These are phyloP conservation scores for Eristalis intricaria DNA, from an alignment of 2,888 invertebrate genomes.

Conservation along the genomic window DNA sequence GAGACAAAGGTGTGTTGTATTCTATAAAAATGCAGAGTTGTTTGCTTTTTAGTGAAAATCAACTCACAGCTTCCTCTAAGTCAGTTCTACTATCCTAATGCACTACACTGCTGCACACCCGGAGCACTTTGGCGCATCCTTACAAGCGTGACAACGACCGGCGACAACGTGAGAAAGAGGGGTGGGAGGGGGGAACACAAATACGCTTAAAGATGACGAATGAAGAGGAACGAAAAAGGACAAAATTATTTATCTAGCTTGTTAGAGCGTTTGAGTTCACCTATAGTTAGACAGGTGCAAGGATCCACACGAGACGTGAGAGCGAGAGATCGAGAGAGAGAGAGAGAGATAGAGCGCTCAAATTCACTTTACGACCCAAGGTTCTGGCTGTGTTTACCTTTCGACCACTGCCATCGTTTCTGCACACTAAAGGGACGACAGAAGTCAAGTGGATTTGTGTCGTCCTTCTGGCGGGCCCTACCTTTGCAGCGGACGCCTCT, in stretches of 20 bases:
- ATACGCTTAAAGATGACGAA: conserved; percentile 57
- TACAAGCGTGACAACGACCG: conserved; percentile 13
- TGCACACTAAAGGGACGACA: conserved; percentile 23
- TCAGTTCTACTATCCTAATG: conserved; percentile 21
- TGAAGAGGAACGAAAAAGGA: conserved; percentile 27
- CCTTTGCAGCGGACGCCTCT: background rate
- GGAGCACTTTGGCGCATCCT: conserved; percentile 19
- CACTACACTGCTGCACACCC: conserved; percentile 23
- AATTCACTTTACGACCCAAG: conserved; percentile 33
- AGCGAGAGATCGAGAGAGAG: background rate
- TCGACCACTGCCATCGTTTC: conserved; percentile 50
- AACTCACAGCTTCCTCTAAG: conserved; percentile 14
- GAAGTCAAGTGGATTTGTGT: conserved; percentile 59
- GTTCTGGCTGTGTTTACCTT: conserved; percentile 57
- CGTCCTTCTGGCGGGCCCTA: background rate
- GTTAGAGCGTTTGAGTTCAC: conserved; percentile 65
- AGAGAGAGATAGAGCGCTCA: background rate
- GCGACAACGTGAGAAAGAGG: background rate
- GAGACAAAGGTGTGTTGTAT: conserved; percentile 49
- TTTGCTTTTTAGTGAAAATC: conserved; percentile 47
- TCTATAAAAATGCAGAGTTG: conserved; percentile 17
- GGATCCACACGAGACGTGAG: background rate
- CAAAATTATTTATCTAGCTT: conserved; percentile 65
- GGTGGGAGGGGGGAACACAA: conserved; percentile 5
- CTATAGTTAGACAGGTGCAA: conserved; percentile 61